Percentiles rank a stretch among this genome's conserved stretches.
These are phyloP conservation scores for Ichneumoninae sp. DNA, from an alignment of 2,888 invertebrate genomes.

Conservation along the genomic window DNA sequence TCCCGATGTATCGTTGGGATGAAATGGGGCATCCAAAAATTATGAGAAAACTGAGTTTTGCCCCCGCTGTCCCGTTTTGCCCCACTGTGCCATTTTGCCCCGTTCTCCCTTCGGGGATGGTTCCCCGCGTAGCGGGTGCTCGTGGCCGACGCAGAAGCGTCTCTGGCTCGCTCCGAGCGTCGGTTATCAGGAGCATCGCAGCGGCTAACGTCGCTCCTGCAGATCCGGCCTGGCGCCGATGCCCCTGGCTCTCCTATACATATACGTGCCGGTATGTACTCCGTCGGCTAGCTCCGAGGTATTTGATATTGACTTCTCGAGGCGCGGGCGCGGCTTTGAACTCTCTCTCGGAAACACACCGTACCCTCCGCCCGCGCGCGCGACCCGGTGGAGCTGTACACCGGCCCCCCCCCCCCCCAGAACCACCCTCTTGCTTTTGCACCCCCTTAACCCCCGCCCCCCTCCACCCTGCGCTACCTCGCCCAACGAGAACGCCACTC, in stretches of 20 bases:
- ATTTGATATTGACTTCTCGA: constrained; percentile 84
- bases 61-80: too few species aligned
- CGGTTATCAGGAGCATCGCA: constrained; percentile 50
- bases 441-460: constrained; percentile 11
- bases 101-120: constrained; percentile 1
- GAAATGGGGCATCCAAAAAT: too few species aligned
- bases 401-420: constrained; percentile 40
- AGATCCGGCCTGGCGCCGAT: constrained; percentile 51
- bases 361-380: constrained; percentile 26
- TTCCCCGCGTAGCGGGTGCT: constrained; percentile 9
- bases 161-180: constrained; percentile 30
- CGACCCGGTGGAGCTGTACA: constrained; percentile 14
- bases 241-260: constrained; percentile 20
- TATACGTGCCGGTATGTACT: constrained; percentile 57
- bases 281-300: constrained; percentile 82
- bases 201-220: constrained; percentile 63
- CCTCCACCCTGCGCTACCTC: constrained; percentile 48
- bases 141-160: constrained; percentile 25
- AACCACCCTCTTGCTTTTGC: constrained; percentile 57
- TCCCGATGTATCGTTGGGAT: too few species aligned
- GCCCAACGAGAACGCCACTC: constrained; percentile 55
- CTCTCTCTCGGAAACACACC: constrained; percentile 54
- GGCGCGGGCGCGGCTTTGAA: constrained; percentile 74
- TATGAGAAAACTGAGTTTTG: too few species aligned
- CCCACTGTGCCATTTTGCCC: too few species aligned